Evolutionary conservation across 2,113 vertebrate species (phyloP), one percentile per base, ranked within the genome.

Genomic region (Antechinus flavipes): DNA sequence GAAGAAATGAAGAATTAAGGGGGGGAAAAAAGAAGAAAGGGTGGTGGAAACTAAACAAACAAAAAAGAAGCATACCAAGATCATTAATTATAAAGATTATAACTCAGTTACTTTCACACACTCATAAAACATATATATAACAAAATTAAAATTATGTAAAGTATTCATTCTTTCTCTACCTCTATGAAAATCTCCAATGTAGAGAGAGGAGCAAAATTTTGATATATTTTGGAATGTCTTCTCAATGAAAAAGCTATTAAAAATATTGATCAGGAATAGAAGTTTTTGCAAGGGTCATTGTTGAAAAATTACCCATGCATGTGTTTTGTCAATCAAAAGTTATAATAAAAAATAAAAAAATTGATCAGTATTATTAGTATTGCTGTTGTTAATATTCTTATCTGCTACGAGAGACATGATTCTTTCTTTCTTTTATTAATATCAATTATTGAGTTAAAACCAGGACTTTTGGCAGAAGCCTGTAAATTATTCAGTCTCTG

Each of bases 71-170:
- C 90, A 54, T 56, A 61, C 0, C 42, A 89, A 55, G 91, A 19
- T 3, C 1, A 50, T 89, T 90, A 16, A 91, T 11, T 35, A 8
- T 0, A 61, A 50, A 27, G 0, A 47, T 3, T 3, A 9, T 30
- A 50, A 25, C 27, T 0, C 35, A 89, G 11, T 0, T 3, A 0
- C 23, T 42, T 2, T 54, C 8, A 1, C 0, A 49, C 1, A 30
- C 8, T 68, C 0, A 54, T 24, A 89, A 25, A 89, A 7, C 1
- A 53, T 46, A 47, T 22, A 49, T 23, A 54, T 9, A 42, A 56
- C 10, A 61, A 90, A 50, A 91, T 35, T 1, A 53, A 76, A 54
- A 1, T 3, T 47, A 94, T 54, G 0, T 3, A 11, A 26, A 89
- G 2, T 19, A 91, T 94, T 90, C 3, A n/a, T 49, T 54, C 8